Percentiles rank a stretch among this genome's conserved stretches.
phyloP scores from a whole-genome alignment of 2,888 invertebrate genomes.

The Apotomis capreana region DNA sequence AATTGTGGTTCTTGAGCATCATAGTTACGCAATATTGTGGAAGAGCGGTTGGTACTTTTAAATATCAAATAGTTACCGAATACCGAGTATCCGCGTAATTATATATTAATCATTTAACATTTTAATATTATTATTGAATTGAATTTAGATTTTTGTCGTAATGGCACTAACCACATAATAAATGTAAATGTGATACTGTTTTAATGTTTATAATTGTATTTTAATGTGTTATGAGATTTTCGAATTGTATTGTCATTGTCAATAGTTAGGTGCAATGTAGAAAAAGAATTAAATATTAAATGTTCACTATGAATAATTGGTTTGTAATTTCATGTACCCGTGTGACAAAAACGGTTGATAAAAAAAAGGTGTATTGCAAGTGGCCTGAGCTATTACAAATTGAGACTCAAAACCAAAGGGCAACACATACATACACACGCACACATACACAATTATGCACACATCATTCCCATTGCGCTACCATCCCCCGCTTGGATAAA shows the following conservation, averaged over 20 bases:
- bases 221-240: not conserved
- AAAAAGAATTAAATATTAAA: conserved; percentile 24
- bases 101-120: not conserved
- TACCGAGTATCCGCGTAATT: not conserved
- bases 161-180: conserved; percentile 23
- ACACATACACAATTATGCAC: conserved; percentile 11
- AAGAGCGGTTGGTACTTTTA: not conserved
- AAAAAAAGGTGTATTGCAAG: conserved; percentile 11
- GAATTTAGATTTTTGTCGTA: not conserved
- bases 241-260: not conserved
- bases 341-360: not conserved
- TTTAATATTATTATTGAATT: not conserved
- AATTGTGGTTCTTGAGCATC: not conserved
- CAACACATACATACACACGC: conserved; percentile 14
- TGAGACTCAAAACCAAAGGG: not conserved
- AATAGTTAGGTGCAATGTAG: conserved; percentile 5
- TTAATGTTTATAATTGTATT: conserved; percentile 5
- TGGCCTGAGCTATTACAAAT: not conserved
- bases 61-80: not conserved
- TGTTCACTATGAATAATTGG: conserved; percentile 19
- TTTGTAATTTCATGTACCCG: conserved; percentile 24
- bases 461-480: conserved; percentile 26
- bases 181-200: conserved; percentile 26
- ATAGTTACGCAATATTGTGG: not conserved
- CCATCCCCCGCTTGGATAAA: conserved; percentile 20